Evolutionary conservation across 2,888 invertebrate species (phyloP).

Genomic region (Epirrita christyi): DNA sequence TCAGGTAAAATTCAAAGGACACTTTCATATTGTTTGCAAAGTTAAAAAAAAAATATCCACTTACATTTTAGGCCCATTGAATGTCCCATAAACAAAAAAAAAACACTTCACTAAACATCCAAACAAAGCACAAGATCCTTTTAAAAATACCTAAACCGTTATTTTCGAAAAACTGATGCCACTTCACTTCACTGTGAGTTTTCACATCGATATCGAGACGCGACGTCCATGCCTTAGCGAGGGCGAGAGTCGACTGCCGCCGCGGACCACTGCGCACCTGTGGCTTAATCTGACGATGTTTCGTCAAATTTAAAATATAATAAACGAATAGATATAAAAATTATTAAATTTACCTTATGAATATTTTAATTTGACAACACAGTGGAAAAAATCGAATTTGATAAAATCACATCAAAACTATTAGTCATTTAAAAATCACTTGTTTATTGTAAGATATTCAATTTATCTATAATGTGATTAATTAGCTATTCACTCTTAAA

Average conservation of each 20-base stretch:
- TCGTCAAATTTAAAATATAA: background rate
- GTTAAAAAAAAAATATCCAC: slow-evolving; percentile 6
- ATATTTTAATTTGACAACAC: too few species aligned
- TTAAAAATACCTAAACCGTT: slow-evolving; percentile 21
- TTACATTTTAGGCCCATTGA: slow-evolving; percentile 30
- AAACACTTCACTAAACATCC: slow-evolving; percentile 31
- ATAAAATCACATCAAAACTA: too few species aligned
- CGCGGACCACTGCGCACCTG: slow-evolving; percentile 49
- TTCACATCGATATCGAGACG: slow-evolving; percentile 34
- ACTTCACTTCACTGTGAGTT: slow-evolving; percentile 48
- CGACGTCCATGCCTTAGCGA: slow-evolving; percentile 41
- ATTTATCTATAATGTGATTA: too few species aligned
- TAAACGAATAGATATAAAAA: slow-evolving; percentile 3
- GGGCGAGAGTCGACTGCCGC: slow-evolving; percentile 47
- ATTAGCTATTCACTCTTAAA: too few species aligned
- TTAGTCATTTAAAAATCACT: too few species aligned
- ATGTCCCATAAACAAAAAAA: slow-evolving; percentile 9
- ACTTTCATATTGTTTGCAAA: too few species aligned
- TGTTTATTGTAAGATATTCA: too few species aligned
- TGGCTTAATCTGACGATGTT: slow-evolving; percentile 36
- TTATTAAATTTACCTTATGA: too few species aligned
- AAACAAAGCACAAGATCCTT: slow-evolving; percentile 33
- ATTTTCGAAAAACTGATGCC: slow-evolving; percentile 32
- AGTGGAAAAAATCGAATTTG: too few species aligned
- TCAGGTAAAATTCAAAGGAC: too few species aligned